phyloP scores from a whole-genome alignment of 2,888 invertebrate species.

The Hemistola chrysoprasaria region DNA sequence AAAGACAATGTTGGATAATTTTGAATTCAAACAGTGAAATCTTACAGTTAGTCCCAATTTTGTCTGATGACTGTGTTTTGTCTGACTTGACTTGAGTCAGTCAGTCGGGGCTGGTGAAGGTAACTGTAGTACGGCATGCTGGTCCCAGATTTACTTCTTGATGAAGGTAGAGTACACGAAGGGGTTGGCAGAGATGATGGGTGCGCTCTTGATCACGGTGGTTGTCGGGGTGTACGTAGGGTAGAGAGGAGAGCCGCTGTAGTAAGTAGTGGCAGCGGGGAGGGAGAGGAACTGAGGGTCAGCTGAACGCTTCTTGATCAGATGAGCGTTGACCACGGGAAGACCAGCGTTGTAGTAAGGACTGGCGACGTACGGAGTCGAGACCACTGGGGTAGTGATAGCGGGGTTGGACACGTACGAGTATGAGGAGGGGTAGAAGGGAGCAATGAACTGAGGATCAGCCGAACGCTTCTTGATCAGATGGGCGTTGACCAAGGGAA shows the following conservation, averaged over 20 bases:
- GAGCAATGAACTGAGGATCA: conserved; percentile 29
- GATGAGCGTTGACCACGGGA: conserved; percentile 38
- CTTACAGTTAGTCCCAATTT: conserved; percentile 2
- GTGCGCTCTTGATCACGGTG: conserved; percentile 9
- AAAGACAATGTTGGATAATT: conserved; percentile 21
- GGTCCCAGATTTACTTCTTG: conserved; percentile 27
- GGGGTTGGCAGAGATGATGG: too few relatives aligned
- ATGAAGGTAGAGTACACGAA: conserved; percentile 25
- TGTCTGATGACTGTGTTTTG: conserved; percentile 1
- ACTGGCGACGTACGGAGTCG: conserved; percentile 7
- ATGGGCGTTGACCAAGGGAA: conserved; percentile 10
- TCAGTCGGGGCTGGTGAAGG: conserved; percentile 5
- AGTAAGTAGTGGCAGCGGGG: conserved; percentile 31
- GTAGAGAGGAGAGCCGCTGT: conserved; percentile 6
- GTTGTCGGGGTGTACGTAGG: conserved; percentile 13
- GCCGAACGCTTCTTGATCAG: conserved; percentile 32
- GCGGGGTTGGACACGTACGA: conserved; percentile 16
- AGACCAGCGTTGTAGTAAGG: conserved; percentile 11
- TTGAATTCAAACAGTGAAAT: conserved; percentile 15
- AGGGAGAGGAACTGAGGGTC: conserved; percentile 29
- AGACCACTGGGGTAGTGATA: conserved; percentile 14
- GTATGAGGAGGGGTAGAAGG: conserved; percentile 28
- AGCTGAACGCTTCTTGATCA: conserved; percentile 54
- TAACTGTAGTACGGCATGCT: conserved; percentile 2
- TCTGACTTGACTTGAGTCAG: conserved; percentile 3